Evolutionary conservation across 2,113 vertebrate species (phyloP).

Genomic region (Stictonetta naevosa): DNA sequence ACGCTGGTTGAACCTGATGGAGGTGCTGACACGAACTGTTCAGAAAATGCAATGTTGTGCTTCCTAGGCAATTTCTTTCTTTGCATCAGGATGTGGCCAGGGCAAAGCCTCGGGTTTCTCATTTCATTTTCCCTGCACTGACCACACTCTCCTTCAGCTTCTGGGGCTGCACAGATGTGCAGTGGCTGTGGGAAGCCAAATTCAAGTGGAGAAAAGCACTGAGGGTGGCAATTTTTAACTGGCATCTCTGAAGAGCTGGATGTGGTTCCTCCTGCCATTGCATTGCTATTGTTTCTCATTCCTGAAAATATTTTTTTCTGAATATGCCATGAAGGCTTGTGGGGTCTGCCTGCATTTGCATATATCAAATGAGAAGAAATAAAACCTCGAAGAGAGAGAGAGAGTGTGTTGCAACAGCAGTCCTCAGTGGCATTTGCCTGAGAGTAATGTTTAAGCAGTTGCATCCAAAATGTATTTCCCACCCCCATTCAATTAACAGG

Average conservation of each 20-base stretch:
- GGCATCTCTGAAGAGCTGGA: neutral
- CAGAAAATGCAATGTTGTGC: neutral
- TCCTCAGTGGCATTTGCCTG: neutral
- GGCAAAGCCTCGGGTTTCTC: neutral
- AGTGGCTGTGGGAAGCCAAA: neutral
- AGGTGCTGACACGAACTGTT: neutral
- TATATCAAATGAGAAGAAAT: constrained; percentile 17
- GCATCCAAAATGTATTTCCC: constrained; percentile 45
- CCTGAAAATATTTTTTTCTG: neutral
- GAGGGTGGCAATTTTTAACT: neutral
- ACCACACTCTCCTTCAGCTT: neutral
- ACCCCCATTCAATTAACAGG: constrained; percentile 36
- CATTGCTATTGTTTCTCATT: neutral
- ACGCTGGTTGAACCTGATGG: neutral
- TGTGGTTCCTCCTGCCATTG: neutral
- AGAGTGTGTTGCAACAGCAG: neutral
- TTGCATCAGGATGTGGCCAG: neutral
- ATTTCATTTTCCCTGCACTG: neutral
- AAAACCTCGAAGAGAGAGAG: neutral
- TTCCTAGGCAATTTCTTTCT: neutral
- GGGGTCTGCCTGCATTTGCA: neutral
- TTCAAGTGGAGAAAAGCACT: neutral
- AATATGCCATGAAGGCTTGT: neutral
- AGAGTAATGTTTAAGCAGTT: constrained; percentile 23
- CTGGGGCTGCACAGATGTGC: neutral